A percentile compares a stretch with the other conserved stretches of the same genome.
These are phyloP conservation scores for Platysteira castanea DNA, from an alignment of 2,113 vertebrate species.

Conservation along the genomic window DNA sequence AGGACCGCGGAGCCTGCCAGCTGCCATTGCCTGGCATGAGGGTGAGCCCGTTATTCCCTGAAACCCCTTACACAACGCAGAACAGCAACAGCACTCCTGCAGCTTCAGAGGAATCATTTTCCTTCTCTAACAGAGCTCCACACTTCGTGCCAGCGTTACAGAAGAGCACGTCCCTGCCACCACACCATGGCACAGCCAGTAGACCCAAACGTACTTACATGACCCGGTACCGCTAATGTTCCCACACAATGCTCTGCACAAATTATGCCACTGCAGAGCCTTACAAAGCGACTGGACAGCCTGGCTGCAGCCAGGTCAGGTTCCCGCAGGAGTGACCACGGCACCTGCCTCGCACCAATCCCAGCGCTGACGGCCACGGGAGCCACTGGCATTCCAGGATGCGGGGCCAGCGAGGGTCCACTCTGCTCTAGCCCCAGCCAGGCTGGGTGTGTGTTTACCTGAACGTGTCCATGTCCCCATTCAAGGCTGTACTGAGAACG, in stretches of 20 bases:
- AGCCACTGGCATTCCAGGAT: fast-evolving
- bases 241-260: background rate
- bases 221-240: fast-evolving
- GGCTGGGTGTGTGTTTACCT: fast-evolving
- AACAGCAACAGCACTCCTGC: background rate
- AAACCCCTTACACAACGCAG: background rate
- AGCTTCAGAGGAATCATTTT: background rate
- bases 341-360: background rate
- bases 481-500: fast-evolving
- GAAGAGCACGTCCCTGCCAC: background rate
- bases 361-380: fast-evolving
- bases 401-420: background rate
- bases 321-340: fast-evolving
- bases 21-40: fast-evolving
- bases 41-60: background rate
- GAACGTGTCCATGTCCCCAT: fast-evolving
- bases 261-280: background rate
- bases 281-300: fast-evolving
- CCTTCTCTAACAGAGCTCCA: background rate
- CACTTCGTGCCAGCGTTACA: fast-evolving
- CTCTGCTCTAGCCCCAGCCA: background rate
- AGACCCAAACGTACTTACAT: background rate
- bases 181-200: fast-evolving
- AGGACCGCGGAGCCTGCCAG: fast-evolving
- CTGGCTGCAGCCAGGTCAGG: background rate